These are phyloP conservation scores for Listrodromus nycthemerus DNA, from an alignment of 2,888 invertebrate genomes.

Conservation along the genomic window DNA sequence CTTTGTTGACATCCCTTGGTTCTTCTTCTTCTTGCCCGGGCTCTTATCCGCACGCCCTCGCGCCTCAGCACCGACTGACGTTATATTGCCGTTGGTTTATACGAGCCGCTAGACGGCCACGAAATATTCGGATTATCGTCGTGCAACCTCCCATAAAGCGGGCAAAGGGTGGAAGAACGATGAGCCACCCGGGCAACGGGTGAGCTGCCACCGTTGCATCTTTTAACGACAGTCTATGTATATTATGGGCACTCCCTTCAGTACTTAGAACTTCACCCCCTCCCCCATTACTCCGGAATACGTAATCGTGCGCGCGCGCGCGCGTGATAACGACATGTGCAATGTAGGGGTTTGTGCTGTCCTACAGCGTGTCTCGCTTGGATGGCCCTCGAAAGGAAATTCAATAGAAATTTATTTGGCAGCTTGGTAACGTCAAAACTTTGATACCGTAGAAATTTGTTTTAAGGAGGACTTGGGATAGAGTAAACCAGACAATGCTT, in stretches of 20 bases:
- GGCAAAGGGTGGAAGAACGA: constrained; percentile 16
- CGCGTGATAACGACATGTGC: neutral
- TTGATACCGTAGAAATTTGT: no score
- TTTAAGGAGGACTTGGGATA: no score
- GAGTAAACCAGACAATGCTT: no score
- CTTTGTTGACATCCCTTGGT: constrained; percentile 76
- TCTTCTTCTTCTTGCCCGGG: constrained; percentile 70
- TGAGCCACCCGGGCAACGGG: neutral
- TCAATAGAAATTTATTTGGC: neutral
- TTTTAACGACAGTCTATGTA: constrained; percentile 29
- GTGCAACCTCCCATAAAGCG: constrained; percentile 53
- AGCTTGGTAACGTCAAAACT: no score
- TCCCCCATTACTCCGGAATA: constrained; percentile 3
- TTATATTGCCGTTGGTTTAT: constrained; percentile 61
- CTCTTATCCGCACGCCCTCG: constrained; percentile 67
- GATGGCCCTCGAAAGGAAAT: neutral
- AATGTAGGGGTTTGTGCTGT: no score
- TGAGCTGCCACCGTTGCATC: constrained; percentile 18
- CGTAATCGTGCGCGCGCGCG: constrained; percentile 9
- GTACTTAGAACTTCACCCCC: neutral
- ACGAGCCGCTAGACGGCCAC: constrained; percentile 61
- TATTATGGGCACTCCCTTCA: neutral
- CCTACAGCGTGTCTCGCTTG: no score
- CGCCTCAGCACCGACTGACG: constrained; percentile 19
- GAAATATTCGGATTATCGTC: constrained; percentile 70